Evolutionary conservation across 2,888 invertebrate genomes (phyloP), one percentile per base, ranked within the genome.

Genomic region (Tetragnatha montana): DNA sequence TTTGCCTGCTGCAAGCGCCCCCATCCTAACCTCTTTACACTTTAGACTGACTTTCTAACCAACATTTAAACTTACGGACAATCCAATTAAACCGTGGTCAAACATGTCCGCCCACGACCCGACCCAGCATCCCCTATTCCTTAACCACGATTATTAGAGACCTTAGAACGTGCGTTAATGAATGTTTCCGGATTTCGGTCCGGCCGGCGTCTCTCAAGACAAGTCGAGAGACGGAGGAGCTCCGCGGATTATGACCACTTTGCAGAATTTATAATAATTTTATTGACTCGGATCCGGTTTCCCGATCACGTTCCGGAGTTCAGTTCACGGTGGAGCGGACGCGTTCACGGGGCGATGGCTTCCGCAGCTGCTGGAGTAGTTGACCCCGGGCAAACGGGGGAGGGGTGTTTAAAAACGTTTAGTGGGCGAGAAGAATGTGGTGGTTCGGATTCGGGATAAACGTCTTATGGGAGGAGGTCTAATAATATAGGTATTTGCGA

Each of bases 121-220:
- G 6, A 6, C 22, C 79, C 78, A 50, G 51, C 47, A 22, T 71
- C 69, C 35, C n/a, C 49, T 69, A 6, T 60, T 17, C 35, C n/a
- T 49, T 70, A 76, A 12, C 71, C 70, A 69, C 50, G 73, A 86
- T 80, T 86, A 85, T 76, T 60, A 73, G 69, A 50, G 75, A 73
- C 6, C 21, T 68, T 83, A 75, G 87, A 87, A 81, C 87, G 87
- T 87, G 87, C 75, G 87, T 81, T 87, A 87, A 81, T 87, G 87
- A 87, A 87, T 81, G 87, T 87, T 87, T 87, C 70, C 81, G 14
- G 81, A 87, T 87, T 76, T 81, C 71, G 87, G 81, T 81, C n/a
- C 76, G 68, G 50, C n/a, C 71, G 81, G 81, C 49, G 81, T 81
- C 81, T 81, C 81, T 81, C 87, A 81, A 87, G 81, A 87, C 87